Conservation (phyloP, 2,888 invertebrate species). For the Rhingia campestris region DNA sequence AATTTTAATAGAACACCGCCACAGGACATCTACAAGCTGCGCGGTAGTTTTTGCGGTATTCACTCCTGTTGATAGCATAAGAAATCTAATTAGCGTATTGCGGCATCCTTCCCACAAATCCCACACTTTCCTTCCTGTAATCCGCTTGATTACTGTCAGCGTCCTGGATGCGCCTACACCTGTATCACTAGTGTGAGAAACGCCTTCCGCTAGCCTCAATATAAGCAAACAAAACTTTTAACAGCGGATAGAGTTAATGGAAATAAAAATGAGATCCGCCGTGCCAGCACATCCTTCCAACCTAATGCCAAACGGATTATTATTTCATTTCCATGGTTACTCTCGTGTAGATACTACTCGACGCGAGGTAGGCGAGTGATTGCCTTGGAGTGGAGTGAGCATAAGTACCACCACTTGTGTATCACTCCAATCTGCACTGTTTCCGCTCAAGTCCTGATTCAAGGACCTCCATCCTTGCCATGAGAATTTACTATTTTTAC, state of each 20-base stretch:
- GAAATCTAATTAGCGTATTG: constrained; percentile 69
- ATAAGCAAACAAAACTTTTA: constrained; percentile 62
- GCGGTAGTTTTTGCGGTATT: constrained; percentile 49
- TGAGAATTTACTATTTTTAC: constrained; percentile 42
- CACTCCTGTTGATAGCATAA: constrained; percentile 37
- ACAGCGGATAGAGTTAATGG: constrained; percentile 10
- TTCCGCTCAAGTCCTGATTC: constrained; percentile 20
- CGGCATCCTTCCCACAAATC: constrained; percentile 8
- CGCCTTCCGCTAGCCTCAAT: constrained; percentile 27
- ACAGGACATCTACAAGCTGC: constrained; percentile 37
- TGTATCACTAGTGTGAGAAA: constrained; percentile 44
- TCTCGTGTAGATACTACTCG: constrained; percentile 31
- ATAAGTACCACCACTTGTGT: not conserved
- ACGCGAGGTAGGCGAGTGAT: constrained; percentile 34
- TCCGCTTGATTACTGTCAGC: constrained; percentile 37
- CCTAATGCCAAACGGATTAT: constrained; percentile 56
- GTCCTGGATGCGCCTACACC: constrained; percentile 32
- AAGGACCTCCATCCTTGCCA: constrained; percentile 39
- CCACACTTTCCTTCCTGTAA: constrained; percentile 17
- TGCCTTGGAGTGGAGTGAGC: constrained; percentile 14
- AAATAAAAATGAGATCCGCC: constrained; percentile 7
- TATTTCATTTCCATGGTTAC: constrained; percentile 67
- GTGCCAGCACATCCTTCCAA: constrained; percentile 41
- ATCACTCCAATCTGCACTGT: constrained; percentile 18
- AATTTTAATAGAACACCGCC: constrained; percentile 15